A percentile compares a stretch with the other conserved stretches of the same genome.
Conservation (phyloP, 30 jellyfish, hydroid and myxozoan genomes). For the Cassiopea andromeda region DNA sequence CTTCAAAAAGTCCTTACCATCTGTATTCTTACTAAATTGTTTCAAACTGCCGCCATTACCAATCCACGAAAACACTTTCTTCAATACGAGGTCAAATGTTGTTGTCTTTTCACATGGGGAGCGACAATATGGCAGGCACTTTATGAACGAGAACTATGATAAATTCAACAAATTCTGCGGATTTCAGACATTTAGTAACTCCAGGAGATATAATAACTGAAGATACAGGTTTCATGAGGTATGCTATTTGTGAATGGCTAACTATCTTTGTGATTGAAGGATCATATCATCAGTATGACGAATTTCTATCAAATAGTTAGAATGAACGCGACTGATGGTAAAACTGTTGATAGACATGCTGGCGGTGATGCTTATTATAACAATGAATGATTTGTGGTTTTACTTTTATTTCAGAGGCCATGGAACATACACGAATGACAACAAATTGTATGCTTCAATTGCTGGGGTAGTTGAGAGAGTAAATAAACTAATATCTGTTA, state of each 20-base stretch:
- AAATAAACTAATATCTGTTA: slow-evolving; percentile 90
- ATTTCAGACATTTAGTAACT: slow-evolving; percentile 81
- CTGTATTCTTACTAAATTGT: background rate
- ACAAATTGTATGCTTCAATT: slow-evolving; percentile 91
- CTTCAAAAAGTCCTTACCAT: background rate
- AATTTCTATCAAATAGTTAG: too few species aligned
- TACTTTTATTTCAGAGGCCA: slow-evolving; percentile 80
- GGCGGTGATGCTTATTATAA: background rate
- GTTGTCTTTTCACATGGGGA: slow-evolving; percentile 22
- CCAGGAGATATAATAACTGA: slow-evolving; percentile 98
- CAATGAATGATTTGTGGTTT: background rate
- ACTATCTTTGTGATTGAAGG: background rate
- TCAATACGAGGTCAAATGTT: slow-evolving; percentile 17
- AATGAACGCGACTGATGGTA: background rate
- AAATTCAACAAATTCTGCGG: slow-evolving; percentile 28
- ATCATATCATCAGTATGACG: too few species aligned
- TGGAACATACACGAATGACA: slow-evolving; percentile 89
- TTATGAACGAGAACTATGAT: background rate
- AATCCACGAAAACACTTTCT: slow-evolving; percentile 13
- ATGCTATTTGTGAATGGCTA: background rate
- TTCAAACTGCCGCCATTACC: slow-evolving; percentile 29
- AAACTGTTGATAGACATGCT: background rate
- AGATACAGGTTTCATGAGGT: slow-evolving; percentile 97
- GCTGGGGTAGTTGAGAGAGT: slow-evolving; percentile 99
- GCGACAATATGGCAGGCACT: slow-evolving; percentile 10